Evolutionary conservation across 2,113 vertebrate species (phyloP).

Genomic region (Motacilla alba): DNA sequence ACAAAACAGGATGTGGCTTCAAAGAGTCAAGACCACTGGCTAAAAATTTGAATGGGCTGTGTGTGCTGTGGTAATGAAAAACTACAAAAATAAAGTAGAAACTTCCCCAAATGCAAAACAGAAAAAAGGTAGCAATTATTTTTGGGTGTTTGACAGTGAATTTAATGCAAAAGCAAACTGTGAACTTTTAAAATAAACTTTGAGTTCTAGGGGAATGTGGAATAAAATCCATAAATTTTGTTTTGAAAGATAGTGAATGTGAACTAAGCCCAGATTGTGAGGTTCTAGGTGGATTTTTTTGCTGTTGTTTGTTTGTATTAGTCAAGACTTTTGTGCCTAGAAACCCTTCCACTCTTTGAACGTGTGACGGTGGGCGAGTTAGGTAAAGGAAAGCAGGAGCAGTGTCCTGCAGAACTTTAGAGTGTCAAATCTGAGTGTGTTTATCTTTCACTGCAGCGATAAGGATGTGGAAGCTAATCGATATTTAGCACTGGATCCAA

Average conservation of each 20-base stretch:
- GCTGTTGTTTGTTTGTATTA: neutral
- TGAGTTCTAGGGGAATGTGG: neutral
- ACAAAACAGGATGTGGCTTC: neutral
- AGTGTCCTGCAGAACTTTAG: neutral
- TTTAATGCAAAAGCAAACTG: neutral
- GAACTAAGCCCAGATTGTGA: neutral
- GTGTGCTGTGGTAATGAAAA: neutral
- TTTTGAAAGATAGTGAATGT: neutral
- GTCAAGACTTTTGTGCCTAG: neutral
- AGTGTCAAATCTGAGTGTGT: neutral
- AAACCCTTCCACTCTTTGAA: neutral
- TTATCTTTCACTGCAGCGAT: slow-evolving; percentile 32
- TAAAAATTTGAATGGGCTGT: neutral
- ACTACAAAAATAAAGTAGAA: neutral
- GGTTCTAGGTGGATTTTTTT: neutral
- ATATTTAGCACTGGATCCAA: slow-evolving; percentile 84
- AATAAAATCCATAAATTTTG: neutral
- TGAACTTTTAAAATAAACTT: neutral
- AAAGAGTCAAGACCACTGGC: neutral
- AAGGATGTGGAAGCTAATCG: slow-evolving; percentile 42
- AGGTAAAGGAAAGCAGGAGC: neutral
- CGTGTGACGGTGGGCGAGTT: neutral
- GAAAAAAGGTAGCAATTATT: neutral
- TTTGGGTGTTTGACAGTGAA: neutral
- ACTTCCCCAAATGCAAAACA: neutral